Base-by-base conservation (phyloP, 2,888 invertebrate species). In the Eupeodes latifasciatus region DNA sequence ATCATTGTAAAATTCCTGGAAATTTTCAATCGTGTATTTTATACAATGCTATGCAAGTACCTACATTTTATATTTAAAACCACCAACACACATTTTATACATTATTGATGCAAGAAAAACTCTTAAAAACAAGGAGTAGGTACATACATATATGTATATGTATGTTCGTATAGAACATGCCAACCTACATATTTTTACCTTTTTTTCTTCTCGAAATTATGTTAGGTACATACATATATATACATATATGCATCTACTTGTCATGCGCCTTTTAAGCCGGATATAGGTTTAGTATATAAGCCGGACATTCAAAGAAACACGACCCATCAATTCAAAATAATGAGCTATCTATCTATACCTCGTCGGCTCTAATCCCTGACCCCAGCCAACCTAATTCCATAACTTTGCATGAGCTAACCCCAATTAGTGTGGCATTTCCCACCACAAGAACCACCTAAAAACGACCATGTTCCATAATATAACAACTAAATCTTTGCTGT, bases 371-470 rank as follows among this genome's bases (percentile, higher is more conserved):
- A 77, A 61, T 47, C 69, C 61, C 62, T 74, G 82, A 78, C 85
- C 80, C 57, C 47, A 53, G 10, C 40, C 36, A 77, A 74, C 78
- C 66, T 47, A 67, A 51, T 74, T 69, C 55, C 67, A 78, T 61
- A 27, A 62, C 57, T 61, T 66, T 61, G 72, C 66, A 61, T 61
- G 16, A 62, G 59, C 66, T 78, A 82, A 82, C 85, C 64, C 75
- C 82, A 82, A 78, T 85, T 77, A 67, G 57, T 72, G 9, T 40
- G 81, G 49, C 19, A 49, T 75, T 82, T 85, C 78, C 78, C 53
- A 53, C 53, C 59, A 69, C 75, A 78, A 71, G 19, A 71, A 44
- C 85, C 81, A 81, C 66, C 81, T 81, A 64, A 85, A 85, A 71
- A 67, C 62, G 81, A 59, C 55, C 77, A 61, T 72, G 77, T 81